Conservation (phyloP, 2,888 invertebrate genomes). For the Campaea margaritaria region DNA sequence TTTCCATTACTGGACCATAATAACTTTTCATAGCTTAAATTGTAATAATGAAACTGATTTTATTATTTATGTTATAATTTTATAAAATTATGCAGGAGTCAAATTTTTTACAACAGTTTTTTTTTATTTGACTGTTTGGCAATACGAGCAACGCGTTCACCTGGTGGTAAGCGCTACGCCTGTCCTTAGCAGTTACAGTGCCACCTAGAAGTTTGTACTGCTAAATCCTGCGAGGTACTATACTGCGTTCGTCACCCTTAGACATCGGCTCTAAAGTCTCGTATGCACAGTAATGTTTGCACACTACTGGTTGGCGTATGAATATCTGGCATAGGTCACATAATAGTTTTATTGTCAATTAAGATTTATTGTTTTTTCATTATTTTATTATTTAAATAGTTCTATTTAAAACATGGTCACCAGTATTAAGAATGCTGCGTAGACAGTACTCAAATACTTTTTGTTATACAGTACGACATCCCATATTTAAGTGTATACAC, state of each 20-base stretch:
- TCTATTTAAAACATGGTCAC: too few relatives aligned
- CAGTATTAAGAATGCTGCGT: conserved; percentile 2
- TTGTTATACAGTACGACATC: conserved; percentile 32
- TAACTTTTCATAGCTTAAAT: conserved; percentile 32
- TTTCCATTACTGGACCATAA: conserved; percentile 27
- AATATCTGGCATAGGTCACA: too few relatives aligned
- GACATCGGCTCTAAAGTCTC: too few relatives aligned
- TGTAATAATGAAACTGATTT: conserved; percentile 32
- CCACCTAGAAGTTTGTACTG: too few relatives aligned
- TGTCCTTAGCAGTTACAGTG: too few relatives aligned
- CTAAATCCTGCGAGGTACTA: too few relatives aligned
- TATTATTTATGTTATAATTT: conserved; percentile 26
- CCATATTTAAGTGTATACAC: conserved; percentile 31
- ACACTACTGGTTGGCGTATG: too few relatives aligned
- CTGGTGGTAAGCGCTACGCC: too few relatives aligned
- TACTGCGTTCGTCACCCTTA: too few relatives aligned
- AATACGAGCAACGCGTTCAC: too few relatives aligned
- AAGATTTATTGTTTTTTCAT: conserved; percentile 7
- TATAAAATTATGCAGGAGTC: conserved; percentile 24
- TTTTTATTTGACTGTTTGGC: conserved; percentile 18
- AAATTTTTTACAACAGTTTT: conserved; percentile 10
- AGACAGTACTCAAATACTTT: conserved; percentile 4
- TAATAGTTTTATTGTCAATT: conserved; percentile 15
- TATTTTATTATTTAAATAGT: conserved; percentile 4
- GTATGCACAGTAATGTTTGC: too few relatives aligned